Conservation (phyloP, 2,797 vertebrate genomes). For the Tapirus indicus region DNA sequence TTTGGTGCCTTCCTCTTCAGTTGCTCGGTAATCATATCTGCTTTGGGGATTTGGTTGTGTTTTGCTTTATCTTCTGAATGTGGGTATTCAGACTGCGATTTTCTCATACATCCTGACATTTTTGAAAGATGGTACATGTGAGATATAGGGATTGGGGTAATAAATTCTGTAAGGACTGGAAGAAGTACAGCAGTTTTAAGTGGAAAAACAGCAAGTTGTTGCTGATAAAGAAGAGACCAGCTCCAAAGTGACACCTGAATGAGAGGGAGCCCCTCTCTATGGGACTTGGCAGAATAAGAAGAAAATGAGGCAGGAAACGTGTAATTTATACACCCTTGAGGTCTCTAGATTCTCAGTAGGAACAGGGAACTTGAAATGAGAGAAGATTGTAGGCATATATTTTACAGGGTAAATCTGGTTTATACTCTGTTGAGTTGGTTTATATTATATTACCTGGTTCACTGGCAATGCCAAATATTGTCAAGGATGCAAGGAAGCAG, state of each 20-base stretch:
- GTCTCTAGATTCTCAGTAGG: background rate
- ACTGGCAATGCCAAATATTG: background rate
- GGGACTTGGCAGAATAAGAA: background rate
- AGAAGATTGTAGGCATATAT: background rate
- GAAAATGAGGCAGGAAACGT: slow-evolving; percentile 14
- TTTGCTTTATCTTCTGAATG: background rate
- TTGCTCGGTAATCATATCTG: background rate
- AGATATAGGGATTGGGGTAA: background rate
- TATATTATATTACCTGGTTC: background rate
- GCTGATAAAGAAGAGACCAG: background rate
- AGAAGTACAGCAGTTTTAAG: background rate
- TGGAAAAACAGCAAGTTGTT: background rate
- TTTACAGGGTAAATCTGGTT: slow-evolving; percentile 35
- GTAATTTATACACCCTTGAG: background rate
- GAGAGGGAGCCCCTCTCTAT: background rate
- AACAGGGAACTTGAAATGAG: background rate
- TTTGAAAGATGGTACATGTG: background rate
- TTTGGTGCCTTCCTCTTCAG: background rate
- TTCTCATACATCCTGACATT: background rate
- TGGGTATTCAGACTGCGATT: background rate
- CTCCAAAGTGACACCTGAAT: background rate
- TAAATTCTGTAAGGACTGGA: background rate
- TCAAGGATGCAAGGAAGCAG: background rate
- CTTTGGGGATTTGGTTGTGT: background rate
- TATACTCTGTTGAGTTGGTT: background rate